Base-by-base conservation (phyloP, 2,113 vertebrate species). In the Beaufortia kweichowensis region DNA sequence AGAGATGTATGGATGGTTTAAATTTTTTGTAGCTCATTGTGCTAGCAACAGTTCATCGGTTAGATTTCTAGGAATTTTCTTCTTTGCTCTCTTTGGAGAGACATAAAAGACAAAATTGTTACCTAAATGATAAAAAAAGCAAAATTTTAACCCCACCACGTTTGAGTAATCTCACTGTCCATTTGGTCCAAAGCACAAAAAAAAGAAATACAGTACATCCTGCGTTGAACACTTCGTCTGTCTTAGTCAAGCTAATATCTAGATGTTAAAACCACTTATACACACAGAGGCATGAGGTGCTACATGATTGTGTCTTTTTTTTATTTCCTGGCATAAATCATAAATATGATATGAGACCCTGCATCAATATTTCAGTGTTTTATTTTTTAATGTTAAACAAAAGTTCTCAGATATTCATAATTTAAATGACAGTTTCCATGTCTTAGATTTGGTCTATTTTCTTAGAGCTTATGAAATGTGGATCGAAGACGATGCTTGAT, bases 371-470 rank as follows among this genome's bases (percentile, higher is more conserved):
- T 91, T 90, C 75, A 91, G 55, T 0, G 72, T 84, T 90, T 91
- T 88, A 91, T 84, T 91, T 91, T 90, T 91, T 90, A 87, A 91
- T 90, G 89, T 78, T 75, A 85, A 88, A 90, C 89, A 90, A 89
- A 91, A 89, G 88, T 90, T 85, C 33, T 89, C 66, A 84, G 79
- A 87, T 89, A 88, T 92, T 90, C 86, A 91, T 90, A 87, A 91
- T 92, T 91, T 84, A 93, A 77, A 75, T 71, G 82, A 86, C 86
- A 85, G 84, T 84, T 81, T 79, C 80, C 80, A 81, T 86, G 84
- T 89, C 83, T 87, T 76, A 75, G 84, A 85, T 87, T n/a, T 84
- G 81, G 82, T 11, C 62, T 35, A 46, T 85, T 85, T 86, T 59
- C 69, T 75, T 55, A 39, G 75, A 69, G 84, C 68, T 80, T 75